Base-by-base conservation (phyloP, 2,888 invertebrate species). In the Chaitophorus viminalis region DNA sequence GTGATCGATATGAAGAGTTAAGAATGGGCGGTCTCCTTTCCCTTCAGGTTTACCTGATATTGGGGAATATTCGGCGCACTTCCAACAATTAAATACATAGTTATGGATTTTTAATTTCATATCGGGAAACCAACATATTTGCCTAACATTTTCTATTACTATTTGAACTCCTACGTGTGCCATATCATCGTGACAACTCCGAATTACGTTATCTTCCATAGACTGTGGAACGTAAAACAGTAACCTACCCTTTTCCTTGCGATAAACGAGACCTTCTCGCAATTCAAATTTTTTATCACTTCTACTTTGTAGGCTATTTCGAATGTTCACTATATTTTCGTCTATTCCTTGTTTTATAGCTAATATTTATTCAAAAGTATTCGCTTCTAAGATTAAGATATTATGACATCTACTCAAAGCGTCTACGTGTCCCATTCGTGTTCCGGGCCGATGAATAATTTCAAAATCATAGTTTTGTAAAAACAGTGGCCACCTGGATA, bases 401-500 rank as follows among this genome's bases (percentile, higher is more conserved):
- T 21, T 21, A 31, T 52, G 52, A 31, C 77, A 54, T 5, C 90
- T 36, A 89, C 90, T 90, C 1, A 91, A 89, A 2, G 90, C 91
- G 72, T 91, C 91, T 0, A 90, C 90, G 70, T 91, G 91, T 3
- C 89, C 25, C 90, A 91, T 91, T 9, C 81, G 54, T 33, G 68
- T 52, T 46, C 90, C 90, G 11, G 89, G 88, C 18, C 90, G 82
- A 77, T 90, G 90, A 77, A 90, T 89, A 6, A 90, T 89, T 1
- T 72, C 31, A 82, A 89, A 90, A n/a, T 89, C 82, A 77, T 89
- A 90, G 39, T 90, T 90, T 83, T 90, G 90, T 39, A 91, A 81
- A 68, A 90, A 90, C 0, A 90, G 65, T 90, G 91, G 91, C 91
- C 91, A 91, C 0, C 91, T 82, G 0, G 90, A 90, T 88, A 91